Evolutionary conservation across 2,888 invertebrate genomes (phyloP).

Genomic region (Oegoconia quadripuncta): DNA sequence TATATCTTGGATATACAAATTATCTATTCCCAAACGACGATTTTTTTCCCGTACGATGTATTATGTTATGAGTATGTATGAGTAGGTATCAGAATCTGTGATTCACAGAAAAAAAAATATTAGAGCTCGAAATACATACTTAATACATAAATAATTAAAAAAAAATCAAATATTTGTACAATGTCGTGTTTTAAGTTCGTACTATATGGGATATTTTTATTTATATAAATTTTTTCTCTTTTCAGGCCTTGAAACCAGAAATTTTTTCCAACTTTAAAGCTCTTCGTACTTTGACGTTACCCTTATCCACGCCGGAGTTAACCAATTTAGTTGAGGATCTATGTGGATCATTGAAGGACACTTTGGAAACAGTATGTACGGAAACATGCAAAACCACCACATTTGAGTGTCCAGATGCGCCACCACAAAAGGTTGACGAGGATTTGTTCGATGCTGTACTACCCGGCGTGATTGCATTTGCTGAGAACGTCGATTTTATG

Average conservation of each 20-base stretch:
- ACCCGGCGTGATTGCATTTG: slow-evolving; percentile 55
- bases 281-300: slow-evolving; percentile 51
- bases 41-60: too few species aligned
- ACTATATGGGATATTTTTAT: too few species aligned
- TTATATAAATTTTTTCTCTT: slow-evolving; percentile 19
- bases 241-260: slow-evolving; percentile 55
- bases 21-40: too few species aligned
- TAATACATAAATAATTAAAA: too few species aligned
- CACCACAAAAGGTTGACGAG: slow-evolving; percentile 32
- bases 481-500: slow-evolving; percentile 24
- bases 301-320: slow-evolving; percentile 35
- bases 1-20: too few species aligned
- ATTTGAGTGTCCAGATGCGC: slow-evolving; percentile 50
- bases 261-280: slow-evolving; percentile 52
- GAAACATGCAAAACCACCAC: slow-evolving; percentile 41
- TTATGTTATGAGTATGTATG: too few species aligned
- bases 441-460: slow-evolving; percentile 44
- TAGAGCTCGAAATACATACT: too few species aligned
- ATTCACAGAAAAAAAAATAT: too few species aligned
- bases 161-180: too few species aligned
- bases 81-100: too few species aligned
- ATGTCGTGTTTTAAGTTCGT: too few species aligned
- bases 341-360: slow-evolving; percentile 46
- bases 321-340: slow-evolving; percentile 49
- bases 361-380: slow-evolving; percentile 52